Percentiles rank a stretch among this genome's conserved stretches.
Conservation (phyloP, 2,113 vertebrate genomes). For the Gnathonemus echidnorhynchus region DNA sequence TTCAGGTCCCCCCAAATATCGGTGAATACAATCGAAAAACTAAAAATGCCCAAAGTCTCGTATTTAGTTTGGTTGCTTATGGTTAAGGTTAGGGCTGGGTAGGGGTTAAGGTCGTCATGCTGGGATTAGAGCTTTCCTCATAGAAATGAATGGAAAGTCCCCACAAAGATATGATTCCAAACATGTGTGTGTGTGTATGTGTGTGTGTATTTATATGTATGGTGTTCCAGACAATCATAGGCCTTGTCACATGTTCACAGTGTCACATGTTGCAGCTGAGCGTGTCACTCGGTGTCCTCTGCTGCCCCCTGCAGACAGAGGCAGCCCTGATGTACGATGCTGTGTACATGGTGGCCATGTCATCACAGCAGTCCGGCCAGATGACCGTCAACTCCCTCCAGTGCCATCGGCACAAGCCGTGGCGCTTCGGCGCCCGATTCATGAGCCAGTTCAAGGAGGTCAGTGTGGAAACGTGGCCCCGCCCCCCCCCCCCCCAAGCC, state of each 20-base stretch:
- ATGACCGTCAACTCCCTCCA: slow-evolving; percentile 93
- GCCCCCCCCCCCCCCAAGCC: background rate
- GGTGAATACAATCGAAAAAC: no score
- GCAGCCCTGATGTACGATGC: slow-evolving; percentile 96
- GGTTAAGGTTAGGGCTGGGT: no score
- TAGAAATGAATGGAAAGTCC: no score
- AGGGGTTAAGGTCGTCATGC: no score
- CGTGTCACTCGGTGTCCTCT: background rate
- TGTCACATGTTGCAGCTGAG: background rate
- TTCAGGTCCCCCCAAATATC: no score
- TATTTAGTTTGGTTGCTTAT: no score
- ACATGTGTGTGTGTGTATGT: background rate
- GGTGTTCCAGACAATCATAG: background rate
- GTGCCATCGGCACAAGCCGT: slow-evolving; percentile 94
- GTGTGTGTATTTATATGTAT: background rate
- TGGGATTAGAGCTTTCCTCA: no score
- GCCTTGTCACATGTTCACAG: background rate
- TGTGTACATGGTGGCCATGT: slow-evolving; percentile 86
- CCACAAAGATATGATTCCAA: no score
- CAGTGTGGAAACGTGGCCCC: slow-evolving; percentile 34
- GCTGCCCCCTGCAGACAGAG: slow-evolving; percentile 67
- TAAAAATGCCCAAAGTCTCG: no score
- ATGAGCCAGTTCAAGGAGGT: slow-evolving; percentile 97
- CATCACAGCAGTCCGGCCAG: slow-evolving; percentile 82
- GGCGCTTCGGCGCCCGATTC: slow-evolving; percentile 90